phyloP scores from a whole-genome alignment of 2,113 vertebrate genomes.

The Gallinago undulata region DNA sequence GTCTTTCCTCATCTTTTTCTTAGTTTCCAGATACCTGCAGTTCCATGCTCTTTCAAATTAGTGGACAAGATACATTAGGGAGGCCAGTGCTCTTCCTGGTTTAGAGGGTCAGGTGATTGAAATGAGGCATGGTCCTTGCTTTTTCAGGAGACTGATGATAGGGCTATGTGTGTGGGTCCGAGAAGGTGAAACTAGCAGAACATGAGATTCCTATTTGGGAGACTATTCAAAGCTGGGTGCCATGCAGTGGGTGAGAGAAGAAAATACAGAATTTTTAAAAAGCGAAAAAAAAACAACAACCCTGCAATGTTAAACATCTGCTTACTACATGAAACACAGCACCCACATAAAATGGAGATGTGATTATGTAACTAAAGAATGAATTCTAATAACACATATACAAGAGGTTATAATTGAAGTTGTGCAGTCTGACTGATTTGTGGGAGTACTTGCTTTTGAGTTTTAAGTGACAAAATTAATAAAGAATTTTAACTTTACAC shows the following conservation, averaged over 20 bases:
- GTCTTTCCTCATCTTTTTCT: not conserved
- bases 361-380: not conserved
- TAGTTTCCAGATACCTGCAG: not conserved
- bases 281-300: not conserved
- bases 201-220: not conserved
- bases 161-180: not conserved
- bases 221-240: not conserved
- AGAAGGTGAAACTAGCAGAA: not conserved
- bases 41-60: not conserved
- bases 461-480: not conserved
- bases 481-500: not conserved
- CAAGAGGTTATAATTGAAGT: not conserved
- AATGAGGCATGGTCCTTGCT: not conserved
- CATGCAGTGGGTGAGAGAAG: not conserved
- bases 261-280: not conserved
- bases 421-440: not conserved
- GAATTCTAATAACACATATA: not conserved
- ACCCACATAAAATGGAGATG: not conserved
- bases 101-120: not conserved
- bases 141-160: not conserved
- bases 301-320: not conserved
- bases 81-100: not conserved
- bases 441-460: not conserved
- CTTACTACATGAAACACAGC: not conserved
- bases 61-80: not conserved